Base-by-base conservation (phyloP, 2,888 invertebrate genomes). In the Spicauda simplicius region DNA sequence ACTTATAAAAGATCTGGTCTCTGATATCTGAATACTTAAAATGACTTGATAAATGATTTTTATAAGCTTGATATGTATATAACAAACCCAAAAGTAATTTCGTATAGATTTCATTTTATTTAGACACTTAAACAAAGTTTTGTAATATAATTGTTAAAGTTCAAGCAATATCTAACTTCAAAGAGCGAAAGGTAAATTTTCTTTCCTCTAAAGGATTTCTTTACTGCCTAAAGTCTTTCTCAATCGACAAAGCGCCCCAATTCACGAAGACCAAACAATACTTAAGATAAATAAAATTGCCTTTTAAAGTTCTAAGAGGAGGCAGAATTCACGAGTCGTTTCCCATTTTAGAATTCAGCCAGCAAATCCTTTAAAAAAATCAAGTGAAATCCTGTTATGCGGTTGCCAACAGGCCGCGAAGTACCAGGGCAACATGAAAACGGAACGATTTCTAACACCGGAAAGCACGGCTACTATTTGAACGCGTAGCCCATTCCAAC, bases 371-470 rank as follows among this genome's bases (percentile, higher is more conserved):
- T 58, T 66, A 69, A 63, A 70, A 71, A 71, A 70, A 73, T 69
- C 56, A 70, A 70, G 62, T 52, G 71, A 70, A 80, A 76, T 75
- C 69, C 72, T 64, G 74, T 77, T 78, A 76, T 70, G 72, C 70
- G 69, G 64, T 70, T 67, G 73, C 72, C 69, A 73, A 73, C 74
- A 63, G 56, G 69, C 71, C 74, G 65, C 71, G 66, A 74, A 74
- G 73, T 78, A 80, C 77, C 77, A 80, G 80, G 78, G 61, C 69
- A 73, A 77, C 80, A 81, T 80, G 76, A 79, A 79, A 79, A 77
- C 76, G 77, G 72, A 75, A 76, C 73, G 77, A 75, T 79, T 77
- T 75, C 78, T 79, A 76, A 78, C 77, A 78, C 76, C 78, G 77
- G 77, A 79, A 80, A 81, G 75, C 77, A 77, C 75, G 78, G 72